Percentiles rank a stretch among this genome's conserved stretches.
Conservation (phyloP, 2,888 invertebrate species). For the Catocala fraxini region DNA sequence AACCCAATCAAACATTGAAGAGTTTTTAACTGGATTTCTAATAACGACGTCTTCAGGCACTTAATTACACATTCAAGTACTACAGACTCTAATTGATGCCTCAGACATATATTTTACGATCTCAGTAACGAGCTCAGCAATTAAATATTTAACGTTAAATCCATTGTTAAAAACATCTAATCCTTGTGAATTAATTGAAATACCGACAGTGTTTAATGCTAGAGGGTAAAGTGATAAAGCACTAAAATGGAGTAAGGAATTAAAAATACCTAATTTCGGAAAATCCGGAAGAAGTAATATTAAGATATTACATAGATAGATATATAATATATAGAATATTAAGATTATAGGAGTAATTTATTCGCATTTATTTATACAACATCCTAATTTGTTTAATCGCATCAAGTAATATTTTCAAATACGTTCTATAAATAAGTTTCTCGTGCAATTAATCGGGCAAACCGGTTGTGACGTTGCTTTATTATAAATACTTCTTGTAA, state of each 20-base stretch:
- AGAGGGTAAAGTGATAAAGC: slow-evolving; percentile 43
- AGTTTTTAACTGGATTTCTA: slow-evolving; percentile 58
- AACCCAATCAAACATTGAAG: slow-evolving; percentile 30
- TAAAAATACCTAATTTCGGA: not conserved
- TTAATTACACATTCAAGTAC: slow-evolving; percentile 71
- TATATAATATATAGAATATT: too few species aligned
- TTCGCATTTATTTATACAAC: too few species aligned
- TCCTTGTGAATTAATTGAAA: slow-evolving; percentile 59
- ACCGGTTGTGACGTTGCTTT: too few species aligned
- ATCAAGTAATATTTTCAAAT: too few species aligned
- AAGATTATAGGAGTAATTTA: too few species aligned
- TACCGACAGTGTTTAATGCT: slow-evolving; percentile 47
- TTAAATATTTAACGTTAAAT: slow-evolving; percentile 67
- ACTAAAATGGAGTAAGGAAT: not conserved
- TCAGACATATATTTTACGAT: slow-evolving; percentile 68
- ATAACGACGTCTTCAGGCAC: slow-evolving; percentile 56
- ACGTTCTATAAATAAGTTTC: too few species aligned
- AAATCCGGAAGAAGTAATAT: too few species aligned
- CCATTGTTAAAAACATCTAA: slow-evolving; percentile 53
- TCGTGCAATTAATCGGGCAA: too few species aligned
- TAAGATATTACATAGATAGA: too few species aligned
- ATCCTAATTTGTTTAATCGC: too few species aligned
- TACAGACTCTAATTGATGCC: slow-evolving; percentile 70
- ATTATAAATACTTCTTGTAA: too few species aligned
- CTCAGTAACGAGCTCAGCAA: slow-evolving; percentile 62